phyloP scores from a whole-genome alignment of 2,113 vertebrate genomes.

The Brachyhypopomus occidentalis region DNA sequence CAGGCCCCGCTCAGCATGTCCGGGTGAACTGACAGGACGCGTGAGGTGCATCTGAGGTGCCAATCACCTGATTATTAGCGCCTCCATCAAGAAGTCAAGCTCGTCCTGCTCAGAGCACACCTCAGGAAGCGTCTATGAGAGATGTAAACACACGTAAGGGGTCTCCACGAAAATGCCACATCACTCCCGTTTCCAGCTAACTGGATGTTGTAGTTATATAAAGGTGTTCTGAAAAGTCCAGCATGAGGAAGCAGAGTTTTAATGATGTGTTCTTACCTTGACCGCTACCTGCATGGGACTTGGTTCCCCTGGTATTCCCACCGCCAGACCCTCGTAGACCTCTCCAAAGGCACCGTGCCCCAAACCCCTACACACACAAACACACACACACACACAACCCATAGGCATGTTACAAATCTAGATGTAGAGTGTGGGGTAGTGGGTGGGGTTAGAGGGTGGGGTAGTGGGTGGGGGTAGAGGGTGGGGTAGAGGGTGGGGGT shows the following conservation, averaged over 20 bases:
- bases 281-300: conserved; percentile 96
- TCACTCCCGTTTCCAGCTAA: background rate
- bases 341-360: conserved; percentile 98
- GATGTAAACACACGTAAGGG: background rate
- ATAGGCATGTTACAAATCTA: no score
- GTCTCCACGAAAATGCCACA: background rate
- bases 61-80: conserved; percentile 93
- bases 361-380: conserved; percentile 82
- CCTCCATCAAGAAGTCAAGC: conserved; percentile 98
- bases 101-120: conserved; percentile 98
- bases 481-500: no score
- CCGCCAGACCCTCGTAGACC: conserved; percentile 95
- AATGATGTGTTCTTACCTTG: conserved; percentile 81
- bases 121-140: conserved; percentile 89
- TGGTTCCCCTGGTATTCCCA: conserved; percentile 87
- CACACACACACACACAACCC: background rate
- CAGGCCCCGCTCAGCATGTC: no score
- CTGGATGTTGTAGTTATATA: background rate
- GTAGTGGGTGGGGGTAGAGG: no score
- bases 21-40: no score
- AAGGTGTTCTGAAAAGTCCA: background rate
- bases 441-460: no score
- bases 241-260: background rate
- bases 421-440: background rate
- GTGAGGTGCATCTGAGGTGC: background rate